These are phyloP conservation scores for Phalacrocorax brasilianus DNA, from an alignment of 2,113 vertebrate genomes.

Conservation along the genomic window DNA sequence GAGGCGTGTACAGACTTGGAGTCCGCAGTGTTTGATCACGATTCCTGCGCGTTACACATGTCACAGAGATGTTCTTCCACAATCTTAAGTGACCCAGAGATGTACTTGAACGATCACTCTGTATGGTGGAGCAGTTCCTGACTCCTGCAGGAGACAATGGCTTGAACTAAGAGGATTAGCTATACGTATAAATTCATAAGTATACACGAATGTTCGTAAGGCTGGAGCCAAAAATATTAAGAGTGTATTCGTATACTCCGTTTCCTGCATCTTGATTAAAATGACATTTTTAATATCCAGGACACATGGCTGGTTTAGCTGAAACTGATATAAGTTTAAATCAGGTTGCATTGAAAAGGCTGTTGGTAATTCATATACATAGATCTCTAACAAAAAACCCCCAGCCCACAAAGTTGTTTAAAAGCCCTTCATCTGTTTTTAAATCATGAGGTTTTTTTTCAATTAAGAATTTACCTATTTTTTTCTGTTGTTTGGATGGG, in stretches of 20 bases:
- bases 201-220: neutral
- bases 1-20: neutral
- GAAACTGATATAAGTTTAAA: neutral
- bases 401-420: neutral
- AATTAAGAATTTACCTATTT: neutral
- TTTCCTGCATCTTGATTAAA: neutral
- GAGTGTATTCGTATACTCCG: neutral
- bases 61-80: neutral
- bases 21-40: too few species aligned
- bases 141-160: neutral
- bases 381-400: neutral
- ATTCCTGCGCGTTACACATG: neutral
- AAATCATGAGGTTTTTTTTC: neutral
- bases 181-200: rapidly evolving
- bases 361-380: neutral
- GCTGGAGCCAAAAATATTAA: neutral
- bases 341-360: neutral
- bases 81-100: neutral
- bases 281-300: neutral
- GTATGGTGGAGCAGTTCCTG: neutral
- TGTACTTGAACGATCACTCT: neutral
- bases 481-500: neutral
- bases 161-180: neutral
- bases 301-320: too few species aligned
- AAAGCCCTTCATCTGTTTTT: neutral